These are phyloP conservation scores for Percopsis omiscomaycus DNA, from an alignment of 2,797 vertebrate genomes.

Conservation along the genomic window DNA sequence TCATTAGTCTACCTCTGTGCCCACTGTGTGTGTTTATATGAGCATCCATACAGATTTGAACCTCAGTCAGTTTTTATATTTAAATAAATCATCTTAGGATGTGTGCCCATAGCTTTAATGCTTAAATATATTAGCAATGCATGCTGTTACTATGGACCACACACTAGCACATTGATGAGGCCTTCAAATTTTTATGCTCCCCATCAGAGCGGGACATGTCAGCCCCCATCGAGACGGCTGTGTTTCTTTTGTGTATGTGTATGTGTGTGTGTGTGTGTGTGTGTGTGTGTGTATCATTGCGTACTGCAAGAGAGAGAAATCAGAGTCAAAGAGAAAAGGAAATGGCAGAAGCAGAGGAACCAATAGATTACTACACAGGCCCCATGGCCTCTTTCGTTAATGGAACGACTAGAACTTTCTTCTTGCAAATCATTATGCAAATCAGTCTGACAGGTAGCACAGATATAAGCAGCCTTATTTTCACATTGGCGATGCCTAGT, in stretches of 20 bases:
- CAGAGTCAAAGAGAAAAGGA: not conserved
- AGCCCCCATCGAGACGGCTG: not conserved
- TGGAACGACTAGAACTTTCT: conserved; percentile 4
- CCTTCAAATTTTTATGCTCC: conserved; percentile 5
- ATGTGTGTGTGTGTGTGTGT: conserved; percentile 1
- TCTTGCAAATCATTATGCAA: not conserved
- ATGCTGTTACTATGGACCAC: not conserved
- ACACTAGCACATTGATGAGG: conserved; percentile 6
- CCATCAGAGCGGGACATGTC: conserved; percentile 5
- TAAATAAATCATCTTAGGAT: not conserved
- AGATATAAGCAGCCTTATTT: not conserved
- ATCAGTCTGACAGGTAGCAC: not conserved
- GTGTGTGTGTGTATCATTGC: not conserved
- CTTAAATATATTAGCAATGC: not conserved
- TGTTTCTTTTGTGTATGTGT: conserved; percentile 9
- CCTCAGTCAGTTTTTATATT: not conserved
- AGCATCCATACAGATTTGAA: not conserved
- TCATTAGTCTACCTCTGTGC: not conserved
- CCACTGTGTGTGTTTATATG: conserved; percentile 1
- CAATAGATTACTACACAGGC: not conserved
- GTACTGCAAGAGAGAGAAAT: no score
- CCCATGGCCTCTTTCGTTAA: conserved; percentile 18
- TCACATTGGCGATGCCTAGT: no score
- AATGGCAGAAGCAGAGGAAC: not conserved
- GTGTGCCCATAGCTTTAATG: no score